A percentile compares a stretch with the other conserved stretches of the same genome.
Conservation (phyloP, 1,140 invertebrate species). For the Oreohelix idahoensis region DNA sequence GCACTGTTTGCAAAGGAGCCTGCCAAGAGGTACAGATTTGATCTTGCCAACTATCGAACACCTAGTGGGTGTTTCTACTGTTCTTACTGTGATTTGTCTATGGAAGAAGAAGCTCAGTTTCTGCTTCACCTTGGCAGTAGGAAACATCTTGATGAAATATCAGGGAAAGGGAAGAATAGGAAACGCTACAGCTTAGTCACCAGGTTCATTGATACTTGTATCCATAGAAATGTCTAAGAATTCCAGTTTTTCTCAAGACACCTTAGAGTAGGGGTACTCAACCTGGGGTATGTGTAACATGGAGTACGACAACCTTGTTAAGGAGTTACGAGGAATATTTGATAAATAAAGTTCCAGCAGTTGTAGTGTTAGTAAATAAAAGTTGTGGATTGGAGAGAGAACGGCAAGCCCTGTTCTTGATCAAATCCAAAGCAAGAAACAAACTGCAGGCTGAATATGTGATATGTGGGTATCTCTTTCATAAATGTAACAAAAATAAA, state of each 20-base stretch:
- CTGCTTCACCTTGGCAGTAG: conserved; percentile 28
- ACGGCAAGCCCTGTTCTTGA: no score
- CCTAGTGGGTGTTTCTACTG: conserved; percentile 28
- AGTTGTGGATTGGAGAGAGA: no score
- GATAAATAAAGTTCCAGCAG: no score
- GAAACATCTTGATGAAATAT: background rate
- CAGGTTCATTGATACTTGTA: background rate
- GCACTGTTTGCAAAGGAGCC: conserved; percentile 13
- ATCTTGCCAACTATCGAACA: conserved; percentile 37
- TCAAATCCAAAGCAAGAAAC: no score
- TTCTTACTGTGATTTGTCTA: conserved; percentile 18
- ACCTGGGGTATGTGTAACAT: no score
- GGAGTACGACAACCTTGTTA: no score
- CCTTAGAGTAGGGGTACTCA: no score
- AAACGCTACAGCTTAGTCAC: background rate
- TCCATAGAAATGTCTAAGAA: background rate
- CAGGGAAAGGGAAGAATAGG: background rate
- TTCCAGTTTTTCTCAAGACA: background rate
- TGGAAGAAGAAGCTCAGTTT: conserved; percentile 29
- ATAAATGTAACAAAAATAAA: no score
- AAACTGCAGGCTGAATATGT: no score
- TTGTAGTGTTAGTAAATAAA: no score
- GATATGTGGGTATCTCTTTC: no score
- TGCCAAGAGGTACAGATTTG: conserved; percentile 26
- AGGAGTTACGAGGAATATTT: no score